Base-by-base conservation (phyloP, 1,140 invertebrate species). In the Lerema accius region DNA sequence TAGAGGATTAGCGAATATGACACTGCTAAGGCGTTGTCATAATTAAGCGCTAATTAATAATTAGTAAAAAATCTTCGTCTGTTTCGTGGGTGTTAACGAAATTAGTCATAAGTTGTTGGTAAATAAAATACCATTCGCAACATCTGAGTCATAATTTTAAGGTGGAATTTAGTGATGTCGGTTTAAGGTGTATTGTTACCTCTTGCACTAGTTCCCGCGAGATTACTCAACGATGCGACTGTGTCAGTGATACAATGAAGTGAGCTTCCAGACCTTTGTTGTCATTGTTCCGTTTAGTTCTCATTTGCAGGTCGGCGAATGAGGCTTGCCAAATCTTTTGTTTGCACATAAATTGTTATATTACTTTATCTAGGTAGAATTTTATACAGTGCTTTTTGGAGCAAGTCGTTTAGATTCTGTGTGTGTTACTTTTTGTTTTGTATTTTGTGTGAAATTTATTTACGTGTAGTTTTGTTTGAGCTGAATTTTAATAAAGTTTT, bases 151-250 rank as follows among this genome's bases (percentile, higher is more conserved):
- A 32, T 32, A 32, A 1, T 32, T 32, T 9, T 32, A 9, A 7
- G 10, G 1, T 37, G 35, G 35, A 37, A 11, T 37, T 11, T 11
- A 11, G 35, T 37, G 35, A 37, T 37, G 1, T 37, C n/a, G 35
- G 10, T 37, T 37, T n/a, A 37, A 37, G n/a, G 10, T 45, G 42
- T 19, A 45, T 45, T 45, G 10, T 19, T 45, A n/a, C 42, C 16
- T 17, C 42, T 46, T 26, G 43, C 19, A 23, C 43, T 9, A 46
- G 43, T 46, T 46, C 43, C 17, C 43, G 19, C 10, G 43, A 46
- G 17, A 10, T 46, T 23, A 46, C n/a, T 45, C 43, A 46, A 46
- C 17, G 17, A n/a, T 11, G 19, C 35, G 35, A 37, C 7, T 4
- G 10, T 9, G 7, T 2, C 4, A n/a, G 35, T 37, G 35, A n/a